A percentile compares a stretch with the other conserved stretches of the same genome.
These are phyloP conservation scores for Agelas oroides DNA, from an alignment of 37 sponge, comb jelly and placozoan species.

Conservation along the genomic window DNA sequence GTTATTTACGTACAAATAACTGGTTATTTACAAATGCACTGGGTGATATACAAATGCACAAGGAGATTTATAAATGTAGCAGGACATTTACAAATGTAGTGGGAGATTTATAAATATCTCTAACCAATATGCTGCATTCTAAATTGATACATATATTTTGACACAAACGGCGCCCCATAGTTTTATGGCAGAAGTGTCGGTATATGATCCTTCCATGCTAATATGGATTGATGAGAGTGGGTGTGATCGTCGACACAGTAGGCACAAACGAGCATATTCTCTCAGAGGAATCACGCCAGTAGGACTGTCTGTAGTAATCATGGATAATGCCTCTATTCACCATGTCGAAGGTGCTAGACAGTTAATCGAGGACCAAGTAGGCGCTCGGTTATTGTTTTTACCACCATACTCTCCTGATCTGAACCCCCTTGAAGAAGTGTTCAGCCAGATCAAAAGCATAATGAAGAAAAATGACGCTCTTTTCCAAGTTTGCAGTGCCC, in stretches of 20 bases:
- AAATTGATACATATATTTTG: no score
- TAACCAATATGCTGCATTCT: no score
- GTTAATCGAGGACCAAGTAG: slow-evolving; percentile 27
- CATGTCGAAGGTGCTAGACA: slow-evolving; percentile 19
- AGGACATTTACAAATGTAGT: no score
- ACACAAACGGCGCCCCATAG: no score
- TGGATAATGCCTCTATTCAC: slow-evolving; percentile 36
- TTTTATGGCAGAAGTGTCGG: slow-evolving; percentile 47
- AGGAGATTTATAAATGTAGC: no score
- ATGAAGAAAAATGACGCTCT: slow-evolving; percentile 42
- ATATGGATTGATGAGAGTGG: slow-evolving; percentile 47
- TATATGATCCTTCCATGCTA: slow-evolving; percentile 29
- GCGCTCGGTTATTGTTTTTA: slow-evolving; percentile 18
- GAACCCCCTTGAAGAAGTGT: slow-evolving; percentile 35
- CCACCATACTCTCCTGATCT: slow-evolving; percentile 57
- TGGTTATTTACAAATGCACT: no score
- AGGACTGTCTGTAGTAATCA: slow-evolving; percentile 22
- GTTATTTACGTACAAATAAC: no score
- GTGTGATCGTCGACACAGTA: slow-evolving; percentile 28
- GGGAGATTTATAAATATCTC: no score
- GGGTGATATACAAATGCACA: no score
- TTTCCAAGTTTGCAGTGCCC: slow-evolving; percentile 25
- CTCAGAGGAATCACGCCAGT: slow-evolving; percentile 23
- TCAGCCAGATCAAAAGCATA: slow-evolving; percentile 38
- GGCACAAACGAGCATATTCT: slow-evolving; percentile 9